Percentiles rank a stretch among this genome's conserved stretches.
These are phyloP conservation scores for Choreutis nemorana DNA, from an alignment of 2,888 invertebrate species.

Conservation along the genomic window DNA sequence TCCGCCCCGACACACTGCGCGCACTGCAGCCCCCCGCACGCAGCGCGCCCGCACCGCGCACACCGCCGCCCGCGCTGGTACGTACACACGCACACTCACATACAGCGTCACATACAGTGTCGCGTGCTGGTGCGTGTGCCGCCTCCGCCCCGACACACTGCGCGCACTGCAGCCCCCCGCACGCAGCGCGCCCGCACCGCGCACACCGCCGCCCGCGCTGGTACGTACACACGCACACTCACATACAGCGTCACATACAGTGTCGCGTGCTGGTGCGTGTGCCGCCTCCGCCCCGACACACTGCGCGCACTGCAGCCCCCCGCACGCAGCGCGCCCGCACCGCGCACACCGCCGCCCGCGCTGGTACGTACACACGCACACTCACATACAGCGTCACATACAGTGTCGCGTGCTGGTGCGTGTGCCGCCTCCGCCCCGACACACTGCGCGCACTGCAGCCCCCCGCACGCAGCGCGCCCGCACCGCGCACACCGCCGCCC, in stretches of 20 bases:
- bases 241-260: conserved; percentile 15
- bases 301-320: conserved; percentile 38
- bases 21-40: conserved; percentile 33
- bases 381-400: conserved; percentile 14
- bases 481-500: conserved; percentile 16
- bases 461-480: conserved; percentile 20
- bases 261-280: conserved; percentile 36
- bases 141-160: conserved; percentile 34
- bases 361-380: conserved; percentile 6
- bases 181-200: conserved; percentile 22
- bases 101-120: conserved; percentile 15
- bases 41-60: conserved; percentile 20
- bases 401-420: conserved; percentile 32
- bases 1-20: conserved; percentile 33
- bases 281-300: conserved; percentile 34
- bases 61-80: conserved; percentile 12
- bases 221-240: background rate
- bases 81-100: background rate
- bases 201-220: conserved; percentile 12
- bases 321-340: conserved; percentile 19
- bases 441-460: conserved; percentile 39
- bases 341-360: conserved; percentile 14
- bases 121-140: conserved; percentile 39
- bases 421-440: conserved; percentile 35
- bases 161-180: conserved; percentile 36